Percentiles rank a stretch among this genome's conserved stretches.
phyloP scores from a whole-genome alignment of 2,113 vertebrate genomes.

The Carassius carassius region DNA sequence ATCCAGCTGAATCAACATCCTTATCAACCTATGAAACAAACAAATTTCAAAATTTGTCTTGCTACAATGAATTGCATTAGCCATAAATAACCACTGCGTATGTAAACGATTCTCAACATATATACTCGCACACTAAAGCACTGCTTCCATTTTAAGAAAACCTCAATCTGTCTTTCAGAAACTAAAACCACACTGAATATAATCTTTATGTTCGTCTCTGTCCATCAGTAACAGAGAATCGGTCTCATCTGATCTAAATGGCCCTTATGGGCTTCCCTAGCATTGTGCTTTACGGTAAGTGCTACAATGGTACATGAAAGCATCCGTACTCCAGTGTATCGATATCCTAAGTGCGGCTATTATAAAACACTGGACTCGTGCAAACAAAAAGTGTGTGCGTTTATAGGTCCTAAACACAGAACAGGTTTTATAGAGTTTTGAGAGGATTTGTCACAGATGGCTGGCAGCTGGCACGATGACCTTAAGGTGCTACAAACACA shows the following conservation, averaged over 20 bases:
- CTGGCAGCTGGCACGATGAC: background rate
- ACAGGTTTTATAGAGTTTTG: conserved; percentile 13
- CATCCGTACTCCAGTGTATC: conserved; percentile 3
- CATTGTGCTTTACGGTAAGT: background rate
- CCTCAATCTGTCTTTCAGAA: background rate
- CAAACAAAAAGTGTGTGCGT: conserved; percentile 1
- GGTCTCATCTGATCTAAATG: background rate
- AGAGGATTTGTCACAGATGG: conserved; percentile 26
- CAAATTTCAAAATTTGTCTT: background rate
- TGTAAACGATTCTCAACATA: background rate
- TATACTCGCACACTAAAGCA: background rate
- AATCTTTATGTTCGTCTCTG: background rate
- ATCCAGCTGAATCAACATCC: background rate
- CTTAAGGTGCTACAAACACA: conserved; percentile 26
- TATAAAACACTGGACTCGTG: conserved; percentile 1
- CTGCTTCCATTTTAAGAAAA: background rate
- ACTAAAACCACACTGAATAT: conserved; percentile 5
- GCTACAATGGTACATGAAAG: background rate
- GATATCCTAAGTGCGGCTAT: background rate
- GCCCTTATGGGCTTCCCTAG: conserved; percentile 4
- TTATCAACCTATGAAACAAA: background rate
- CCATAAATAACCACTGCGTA: background rate
- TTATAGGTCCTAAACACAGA: conserved; percentile 15
- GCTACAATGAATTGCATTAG: background rate
- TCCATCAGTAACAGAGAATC: conserved; percentile 18